These are phyloP conservation scores for Catamblyrhynchus diadema DNA, from an alignment of 2,797 vertebrate species.

Conservation along the genomic window DNA sequence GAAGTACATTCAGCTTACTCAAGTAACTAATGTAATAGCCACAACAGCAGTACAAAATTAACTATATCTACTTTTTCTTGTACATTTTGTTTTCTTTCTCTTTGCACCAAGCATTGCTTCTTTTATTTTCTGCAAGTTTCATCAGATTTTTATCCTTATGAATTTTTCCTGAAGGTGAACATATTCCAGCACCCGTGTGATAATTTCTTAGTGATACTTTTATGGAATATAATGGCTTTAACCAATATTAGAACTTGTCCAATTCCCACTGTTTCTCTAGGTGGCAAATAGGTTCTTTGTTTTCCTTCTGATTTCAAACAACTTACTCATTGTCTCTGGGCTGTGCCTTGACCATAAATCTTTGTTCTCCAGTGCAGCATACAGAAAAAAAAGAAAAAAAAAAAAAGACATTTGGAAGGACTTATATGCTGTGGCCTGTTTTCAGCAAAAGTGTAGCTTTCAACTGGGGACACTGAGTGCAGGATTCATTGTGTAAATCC, in stretches of 20 bases:
- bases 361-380: not conserved
- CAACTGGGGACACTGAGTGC: not conserved
- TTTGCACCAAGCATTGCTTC: not conserved
- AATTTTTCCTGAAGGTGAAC: not conserved
- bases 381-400: not conserved
- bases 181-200: not conserved
- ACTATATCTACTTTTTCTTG: not conserved
- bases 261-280: not conserved
- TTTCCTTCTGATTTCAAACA: not conserved
- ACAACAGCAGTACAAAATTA: not conserved
- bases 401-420: not conserved
- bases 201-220: not conserved
- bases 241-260: not conserved
- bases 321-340: not conserved
- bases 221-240: not conserved
- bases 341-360: not conserved
- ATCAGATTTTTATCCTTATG: not conserved
- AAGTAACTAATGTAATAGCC: not conserved
- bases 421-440: not conserved
- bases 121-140: not conserved
- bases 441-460: not conserved
- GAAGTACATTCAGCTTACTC: not conserved
- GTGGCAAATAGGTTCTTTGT: not conserved
- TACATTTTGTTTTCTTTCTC: not conserved
- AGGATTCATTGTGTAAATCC: not conserved